These are phyloP conservation scores for Odontocerum albicorne DNA, from an alignment of 2,888 invertebrate genomes.

Conservation along the genomic window DNA sequence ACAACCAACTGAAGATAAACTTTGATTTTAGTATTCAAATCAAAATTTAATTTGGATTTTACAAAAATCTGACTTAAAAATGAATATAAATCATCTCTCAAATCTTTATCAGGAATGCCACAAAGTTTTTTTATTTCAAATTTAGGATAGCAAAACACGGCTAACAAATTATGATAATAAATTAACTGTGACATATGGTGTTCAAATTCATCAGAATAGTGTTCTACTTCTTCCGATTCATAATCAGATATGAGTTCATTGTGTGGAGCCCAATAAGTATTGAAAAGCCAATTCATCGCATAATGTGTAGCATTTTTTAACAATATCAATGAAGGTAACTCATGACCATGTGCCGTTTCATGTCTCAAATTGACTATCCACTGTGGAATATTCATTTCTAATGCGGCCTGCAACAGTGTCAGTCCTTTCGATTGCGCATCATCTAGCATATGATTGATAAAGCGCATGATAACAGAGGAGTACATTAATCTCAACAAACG, in stretches of 20 bases:
- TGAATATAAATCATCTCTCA: slow-evolving; percentile 42
- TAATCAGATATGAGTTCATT: slow-evolving; percentile 53
- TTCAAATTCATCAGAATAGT: slow-evolving; percentile 40
- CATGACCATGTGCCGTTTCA: slow-evolving; percentile 72
- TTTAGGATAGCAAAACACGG: slow-evolving; percentile 48
- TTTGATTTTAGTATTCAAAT: slow-evolving; percentile 12
- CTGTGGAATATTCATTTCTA: slow-evolving; percentile 69
- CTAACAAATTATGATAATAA: slow-evolving; percentile 48
- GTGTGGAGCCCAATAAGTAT: slow-evolving; percentile 66
- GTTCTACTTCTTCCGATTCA: slow-evolving; percentile 40
- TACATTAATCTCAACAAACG: slow-evolving; percentile 59
- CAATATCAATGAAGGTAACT: slow-evolving; percentile 64
- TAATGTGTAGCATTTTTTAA: slow-evolving; percentile 64
- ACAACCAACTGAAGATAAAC: slow-evolving; percentile 17
- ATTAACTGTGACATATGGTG: slow-evolving; percentile 46
- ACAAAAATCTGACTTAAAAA: slow-evolving; percentile 15
- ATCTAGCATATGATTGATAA: slow-evolving; percentile 65
- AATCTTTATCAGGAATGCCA: slow-evolving; percentile 44
- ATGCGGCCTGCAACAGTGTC: slow-evolving; percentile 60
- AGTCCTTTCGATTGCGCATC: slow-evolving; percentile 52
- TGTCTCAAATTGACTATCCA: slow-evolving; percentile 82
- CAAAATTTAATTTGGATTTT: slow-evolving; percentile 8
- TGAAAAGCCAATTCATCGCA: slow-evolving; percentile 69
- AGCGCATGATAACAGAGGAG: slow-evolving; percentile 66
- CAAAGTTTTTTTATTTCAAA: slow-evolving; percentile 48